Base-by-base conservation (phyloP, 2,797 vertebrate species). In the Sandelia bainsii region DNA sequence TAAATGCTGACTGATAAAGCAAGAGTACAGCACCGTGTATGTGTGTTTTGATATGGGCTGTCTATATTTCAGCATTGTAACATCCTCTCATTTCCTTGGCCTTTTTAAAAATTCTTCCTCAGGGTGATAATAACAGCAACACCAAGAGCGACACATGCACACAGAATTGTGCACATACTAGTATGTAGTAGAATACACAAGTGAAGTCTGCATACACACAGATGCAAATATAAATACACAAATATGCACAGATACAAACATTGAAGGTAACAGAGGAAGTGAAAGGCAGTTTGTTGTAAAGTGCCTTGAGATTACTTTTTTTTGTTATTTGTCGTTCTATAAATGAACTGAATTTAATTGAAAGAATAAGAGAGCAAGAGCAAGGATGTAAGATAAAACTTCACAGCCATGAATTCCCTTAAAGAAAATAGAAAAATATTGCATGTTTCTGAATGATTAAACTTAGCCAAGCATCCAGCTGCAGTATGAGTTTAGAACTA, bases 41-140 rank as follows among this genome's bases (percentile, higher is more conserved):
- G 45, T 54, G 52, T 75, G 39, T 69, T 75, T 78, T 22, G 2
- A 39, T 62, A 61, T 42, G 20, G 25, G 19, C 45, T 67, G 44
- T 77, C 71, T 80, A 50, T 72, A 82, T 86, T 81, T 78, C 74
- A 77, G 34, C 71, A 72, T 73, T 75, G 56, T 74, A 79, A 83
- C 64, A 73, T 82, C 42, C 69, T 65, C 75, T 72, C 5, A 4
- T 66, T 75, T 56, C 67, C 40, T 72, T 69, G 69, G 49, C 56
- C 77, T 72, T 76, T 85, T 79, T 85, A n/a, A n/a, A n/a, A n/a
- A 81, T 80, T 79, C 59, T 63, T 63, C 82, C 81, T 82, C 11
- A 3, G 72, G 78, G 69, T 73, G 54, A 62, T 57, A 79, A 74
- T 89, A 87, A 77, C 69, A 45, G 45, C 49, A 75, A 64, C 63